Percentiles rank a stretch among this genome's conserved stretches.
Conservation (phyloP, 2,113 vertebrate species). For the Phalacrocorax pelagicus region DNA sequence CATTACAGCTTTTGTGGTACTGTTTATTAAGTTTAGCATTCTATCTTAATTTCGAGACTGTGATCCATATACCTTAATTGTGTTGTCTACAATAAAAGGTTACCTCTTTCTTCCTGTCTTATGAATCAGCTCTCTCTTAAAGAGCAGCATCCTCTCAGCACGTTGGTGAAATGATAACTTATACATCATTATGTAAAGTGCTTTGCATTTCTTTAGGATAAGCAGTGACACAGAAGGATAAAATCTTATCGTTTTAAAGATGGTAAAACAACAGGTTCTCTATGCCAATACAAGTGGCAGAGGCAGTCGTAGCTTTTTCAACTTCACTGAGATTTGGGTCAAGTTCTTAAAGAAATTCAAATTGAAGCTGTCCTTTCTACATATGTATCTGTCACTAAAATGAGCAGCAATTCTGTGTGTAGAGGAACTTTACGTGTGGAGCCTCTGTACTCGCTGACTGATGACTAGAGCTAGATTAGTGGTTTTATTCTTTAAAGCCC, state of each 20-base stretch:
- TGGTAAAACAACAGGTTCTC: neutral
- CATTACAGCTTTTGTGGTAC: neutral
- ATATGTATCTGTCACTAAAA: neutral
- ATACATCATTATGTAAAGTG: neutral
- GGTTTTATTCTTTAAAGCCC: neutral
- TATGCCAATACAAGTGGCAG: neutral
- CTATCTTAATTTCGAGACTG: neutral
- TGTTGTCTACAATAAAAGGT: neutral
- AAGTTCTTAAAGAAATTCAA: neutral
- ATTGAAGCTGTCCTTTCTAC: neutral
- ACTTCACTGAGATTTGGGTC: neutral
- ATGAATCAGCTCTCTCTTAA: neutral
- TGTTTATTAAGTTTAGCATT: neutral
- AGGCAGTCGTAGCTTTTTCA: neutral
- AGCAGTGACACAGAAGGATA: neutral
- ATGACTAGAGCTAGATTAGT: neutral
- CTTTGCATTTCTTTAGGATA: neutral
- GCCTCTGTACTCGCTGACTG: neutral
- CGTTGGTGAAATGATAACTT: neutral
- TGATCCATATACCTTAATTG: neutral
- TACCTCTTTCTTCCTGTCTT: neutral
- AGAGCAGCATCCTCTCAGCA: neutral
- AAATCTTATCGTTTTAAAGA: neutral
- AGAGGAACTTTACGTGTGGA: neutral
- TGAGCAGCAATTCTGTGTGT: neutral